Percentiles rank a stretch among this genome's conserved stretches.
Conservation (phyloP, 2,113 vertebrate genomes). For the Columba janthina region DNA sequence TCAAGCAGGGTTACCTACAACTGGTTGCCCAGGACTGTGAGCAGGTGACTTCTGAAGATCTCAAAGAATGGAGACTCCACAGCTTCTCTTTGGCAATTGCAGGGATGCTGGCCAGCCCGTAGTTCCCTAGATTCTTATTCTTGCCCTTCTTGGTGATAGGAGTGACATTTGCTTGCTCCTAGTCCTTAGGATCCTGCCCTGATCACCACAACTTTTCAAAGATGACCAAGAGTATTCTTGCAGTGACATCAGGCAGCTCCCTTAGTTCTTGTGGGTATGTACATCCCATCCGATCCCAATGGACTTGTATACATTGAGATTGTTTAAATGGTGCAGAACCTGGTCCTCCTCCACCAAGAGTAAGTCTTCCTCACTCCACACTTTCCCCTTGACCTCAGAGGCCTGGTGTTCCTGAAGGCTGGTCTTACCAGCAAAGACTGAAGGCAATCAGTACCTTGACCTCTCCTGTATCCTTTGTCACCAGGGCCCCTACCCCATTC, state of each 20-base stretch:
- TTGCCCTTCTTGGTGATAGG: not conserved
- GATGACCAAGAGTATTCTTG: not conserved
- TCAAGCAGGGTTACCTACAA: not conserved
- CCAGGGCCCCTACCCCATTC: not conserved
- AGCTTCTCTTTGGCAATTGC: not conserved
- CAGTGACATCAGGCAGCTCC: not conserved
- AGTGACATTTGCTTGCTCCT: not conserved
- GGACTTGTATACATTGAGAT: not conserved
- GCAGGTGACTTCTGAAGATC: not conserved
- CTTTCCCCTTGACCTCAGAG: not conserved
- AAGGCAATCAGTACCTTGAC: not conserved
- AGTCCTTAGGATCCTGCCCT: not conserved
- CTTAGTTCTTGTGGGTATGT: not conserved
- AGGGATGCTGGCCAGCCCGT: fast-evolving
- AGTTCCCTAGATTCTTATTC: not conserved
- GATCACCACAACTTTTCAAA: not conserved
- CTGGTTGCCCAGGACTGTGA: not conserved
- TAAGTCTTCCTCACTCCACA: not conserved
- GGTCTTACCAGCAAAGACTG: not conserved
- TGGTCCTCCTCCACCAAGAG: not conserved
- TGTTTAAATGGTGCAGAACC: not conserved
- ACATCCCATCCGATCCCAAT: not conserved
- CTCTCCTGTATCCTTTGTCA: not conserved
- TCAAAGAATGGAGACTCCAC: not conserved
- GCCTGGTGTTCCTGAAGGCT: not conserved